Base-by-base conservation (phyloP, 1,140 invertebrate genomes). In the Pteromalus puparum region DNA sequence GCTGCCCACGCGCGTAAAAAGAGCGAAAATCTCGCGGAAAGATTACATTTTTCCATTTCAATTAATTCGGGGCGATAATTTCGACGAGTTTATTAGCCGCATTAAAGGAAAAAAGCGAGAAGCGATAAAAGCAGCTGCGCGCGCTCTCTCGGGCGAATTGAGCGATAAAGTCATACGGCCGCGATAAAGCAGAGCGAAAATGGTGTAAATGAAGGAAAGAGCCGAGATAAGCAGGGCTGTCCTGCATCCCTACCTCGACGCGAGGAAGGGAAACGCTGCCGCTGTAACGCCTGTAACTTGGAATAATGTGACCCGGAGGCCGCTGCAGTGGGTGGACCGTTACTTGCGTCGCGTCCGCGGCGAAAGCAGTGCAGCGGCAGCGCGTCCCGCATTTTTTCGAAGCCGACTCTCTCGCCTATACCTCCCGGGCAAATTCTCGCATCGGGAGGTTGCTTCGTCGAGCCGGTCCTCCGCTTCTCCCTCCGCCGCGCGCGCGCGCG, bases 361-460 rank as follows among this genome's bases (percentile, higher is more conserved):
- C 79, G 78, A 85, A 83, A 86, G 81, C 78, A 81, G 46, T 81
- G 73, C 84, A n/a, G 53, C 53, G 18, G 53, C n/a, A n/a, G n/a
- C n/a, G n/a, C 84, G 82, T 80, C 70, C 73, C n/a, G 81, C 81
- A 77, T 77, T 75, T 77, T 83, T 70, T 79, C 77, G 30, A 77
- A 74, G 80, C 81, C 83, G 67, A 30, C 46, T 75, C 46, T 75
- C 72, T 82, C 67, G 84, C 83, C 77, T 86, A 83, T 86, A 86
- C 85, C 85, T 70, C 79, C 76, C 79, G 85, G 88, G 88, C 87
- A 87, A 89, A 89, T 87, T 89, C 84, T 80, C 73, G 84, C 79
- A 72, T 87, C 87, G 84, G 48, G 18, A 53, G 48, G 48, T 10
- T 53, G 18, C 48, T 53, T 15, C 18, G 48, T 18, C 13, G 18